A percentile compares a stretch with the other conserved stretches of the same genome.
Conservation (phyloP, 2,113 vertebrate genomes). For the Tyrannus savana region DNA sequence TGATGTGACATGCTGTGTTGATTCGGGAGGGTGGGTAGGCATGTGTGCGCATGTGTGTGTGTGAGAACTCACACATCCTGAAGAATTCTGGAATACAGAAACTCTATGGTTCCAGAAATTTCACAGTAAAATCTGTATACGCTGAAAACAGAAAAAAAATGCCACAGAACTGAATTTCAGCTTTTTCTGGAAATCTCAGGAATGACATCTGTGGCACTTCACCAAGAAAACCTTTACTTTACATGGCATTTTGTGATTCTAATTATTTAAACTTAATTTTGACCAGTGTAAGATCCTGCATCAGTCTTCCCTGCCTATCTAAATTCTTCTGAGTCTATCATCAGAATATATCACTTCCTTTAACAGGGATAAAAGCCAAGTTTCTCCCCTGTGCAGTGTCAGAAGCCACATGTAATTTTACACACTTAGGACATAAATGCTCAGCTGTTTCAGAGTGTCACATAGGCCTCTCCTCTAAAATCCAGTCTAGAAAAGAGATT, state of each 20-base stretch:
- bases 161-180: constrained; percentile 12
- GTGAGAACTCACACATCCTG: background rate
- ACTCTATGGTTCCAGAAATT: background rate
- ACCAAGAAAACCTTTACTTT: constrained; percentile 13
- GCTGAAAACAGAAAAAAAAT: background rate
- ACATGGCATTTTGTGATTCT: background rate
- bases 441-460: background rate
- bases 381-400: background rate
- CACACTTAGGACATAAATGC: background rate
- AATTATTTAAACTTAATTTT: constrained; percentile 28
- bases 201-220: background rate
- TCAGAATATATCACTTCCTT: background rate
- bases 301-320: background rate
- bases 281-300: background rate
- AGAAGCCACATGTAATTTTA: background rate
- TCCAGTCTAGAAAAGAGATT: background rate
- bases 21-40: background rate
- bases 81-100: background rate
- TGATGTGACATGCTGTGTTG: background rate
- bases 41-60: background rate
- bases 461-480: background rate
- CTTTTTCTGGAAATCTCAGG: constrained; percentile 46
- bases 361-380: background rate
- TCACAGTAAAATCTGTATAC: background rate
- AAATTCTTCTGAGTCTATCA: constrained; percentile 16